A percentile compares a stretch with the other conserved stretches of the same genome.
Conservation (phyloP, 2,888 invertebrate species). For the Thereva unica region DNA sequence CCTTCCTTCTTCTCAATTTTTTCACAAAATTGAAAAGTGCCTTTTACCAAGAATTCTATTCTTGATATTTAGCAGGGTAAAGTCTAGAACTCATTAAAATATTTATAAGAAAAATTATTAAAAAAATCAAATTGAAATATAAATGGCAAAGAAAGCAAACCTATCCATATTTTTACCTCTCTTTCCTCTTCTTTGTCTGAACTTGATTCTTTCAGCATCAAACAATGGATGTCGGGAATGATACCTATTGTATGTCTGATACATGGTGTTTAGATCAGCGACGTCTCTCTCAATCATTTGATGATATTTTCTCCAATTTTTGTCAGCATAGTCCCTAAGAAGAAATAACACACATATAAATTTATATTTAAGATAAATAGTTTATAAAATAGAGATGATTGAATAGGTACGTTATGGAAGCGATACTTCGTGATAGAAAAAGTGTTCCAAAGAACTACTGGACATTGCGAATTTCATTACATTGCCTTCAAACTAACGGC, state of each 20-base stretch:
- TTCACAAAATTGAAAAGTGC: too few species aligned
- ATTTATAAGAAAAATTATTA: too few species aligned
- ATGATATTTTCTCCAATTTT: conserved; percentile 36
- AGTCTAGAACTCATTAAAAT: too few species aligned
- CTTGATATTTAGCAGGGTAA: too few species aligned
- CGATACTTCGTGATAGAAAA: too few species aligned
- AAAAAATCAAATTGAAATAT: too few species aligned
- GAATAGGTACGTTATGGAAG: too few species aligned
- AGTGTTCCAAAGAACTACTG: too few species aligned
- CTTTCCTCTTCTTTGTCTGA: not conserved
- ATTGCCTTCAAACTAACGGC: too few species aligned
- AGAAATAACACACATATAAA: not conserved
- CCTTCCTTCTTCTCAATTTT: too few species aligned
- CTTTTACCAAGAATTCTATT: too few species aligned
- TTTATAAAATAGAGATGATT: not conserved
- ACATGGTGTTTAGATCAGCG: conserved; percentile 36
- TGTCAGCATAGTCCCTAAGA: conserved; percentile 8
- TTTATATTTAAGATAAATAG: not conserved
- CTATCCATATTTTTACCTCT: conserved; percentile 11
- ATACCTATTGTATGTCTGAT: conserved; percentile 33
- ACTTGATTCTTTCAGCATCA: conserved; percentile 4
- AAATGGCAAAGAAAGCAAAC: not conserved
- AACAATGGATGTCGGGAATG: conserved; percentile 25
- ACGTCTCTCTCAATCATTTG: conserved; percentile 24
- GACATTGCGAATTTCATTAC: too few species aligned